Percentiles rank a stretch among this genome's conserved stretches.
Conservation (phyloP, 2,113 vertebrate species). For the Sylvilagus bachmani region DNA sequence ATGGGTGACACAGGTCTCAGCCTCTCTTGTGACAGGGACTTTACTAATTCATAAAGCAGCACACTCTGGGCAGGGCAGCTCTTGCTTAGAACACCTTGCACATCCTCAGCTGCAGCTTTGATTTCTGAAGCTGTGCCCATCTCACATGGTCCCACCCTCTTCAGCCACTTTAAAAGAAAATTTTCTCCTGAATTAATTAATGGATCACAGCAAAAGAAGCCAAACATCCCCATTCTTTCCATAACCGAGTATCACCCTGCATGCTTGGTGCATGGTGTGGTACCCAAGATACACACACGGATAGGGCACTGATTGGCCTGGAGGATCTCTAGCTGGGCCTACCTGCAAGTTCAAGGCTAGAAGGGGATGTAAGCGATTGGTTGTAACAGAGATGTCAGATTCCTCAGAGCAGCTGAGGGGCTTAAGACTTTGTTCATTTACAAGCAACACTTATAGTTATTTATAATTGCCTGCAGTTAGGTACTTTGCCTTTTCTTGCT, state of each 20-base stretch:
- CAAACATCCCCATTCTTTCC: background rate
- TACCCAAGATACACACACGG: background rate
- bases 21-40: background rate
- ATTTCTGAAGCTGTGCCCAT: background rate
- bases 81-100: constrained; percentile 19
- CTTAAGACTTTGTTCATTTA: background rate
- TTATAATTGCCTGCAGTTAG: background rate
- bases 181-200: background rate
- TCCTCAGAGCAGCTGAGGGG: background rate
- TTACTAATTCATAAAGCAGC: constrained; percentile 54
- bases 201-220: background rate
- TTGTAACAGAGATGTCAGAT: background rate
- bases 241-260: background rate
- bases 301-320: background rate
- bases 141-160: background rate
- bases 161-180: background rate
- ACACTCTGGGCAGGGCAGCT: background rate
- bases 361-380: background rate
- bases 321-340: background rate
- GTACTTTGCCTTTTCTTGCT: background rate
- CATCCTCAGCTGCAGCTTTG: background rate
- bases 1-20: background rate
- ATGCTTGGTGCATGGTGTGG: background rate
- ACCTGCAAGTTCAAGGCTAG: background rate
- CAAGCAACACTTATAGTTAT: constrained; percentile 10